These are phyloP conservation scores for Sphaerophoria rueppellii DNA, from an alignment of 2,888 invertebrate genomes.

Conservation along the genomic window DNA sequence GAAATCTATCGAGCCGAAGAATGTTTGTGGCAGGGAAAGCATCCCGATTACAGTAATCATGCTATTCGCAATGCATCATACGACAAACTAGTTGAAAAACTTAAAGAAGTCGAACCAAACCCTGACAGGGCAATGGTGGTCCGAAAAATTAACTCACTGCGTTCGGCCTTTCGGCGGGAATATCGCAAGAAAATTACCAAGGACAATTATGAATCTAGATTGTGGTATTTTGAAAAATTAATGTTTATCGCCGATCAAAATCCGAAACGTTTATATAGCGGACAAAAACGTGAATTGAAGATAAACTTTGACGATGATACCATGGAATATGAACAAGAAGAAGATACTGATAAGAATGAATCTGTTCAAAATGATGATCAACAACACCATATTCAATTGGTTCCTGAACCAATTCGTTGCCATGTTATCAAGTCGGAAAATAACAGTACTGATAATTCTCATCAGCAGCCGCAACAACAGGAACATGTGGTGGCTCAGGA, in stretches of 20 bases:
- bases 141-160: slow-evolving; percentile 80
- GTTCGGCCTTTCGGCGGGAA: slow-evolving; percentile 81
- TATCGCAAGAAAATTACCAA: slow-evolving; percentile 79
- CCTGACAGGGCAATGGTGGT: slow-evolving; percentile 81
- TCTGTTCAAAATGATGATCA: slow-evolving; percentile 18
- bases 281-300: slow-evolving; percentile 77
- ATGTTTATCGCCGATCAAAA: slow-evolving; percentile 81
- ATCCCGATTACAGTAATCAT: slow-evolving; percentile 81
- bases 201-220: slow-evolving; percentile 79
- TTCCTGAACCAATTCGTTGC: slow-evolving; percentile 17
- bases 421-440: slow-evolving; percentile 55
- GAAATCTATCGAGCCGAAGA: slow-evolving; percentile 80
- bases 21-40: slow-evolving; percentile 81
- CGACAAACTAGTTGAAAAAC: slow-evolving; percentile 80
- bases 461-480: slow-evolving; percentile 74
- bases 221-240: slow-evolving; percentile 81
- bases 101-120: slow-evolving; percentile 81
- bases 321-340: slow-evolving; percentile 79
- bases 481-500: slow-evolving; percentile 42
- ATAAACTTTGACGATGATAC: slow-evolving; percentile 80
- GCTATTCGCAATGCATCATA: slow-evolving; percentile 80
- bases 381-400: background rate
- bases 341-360: slow-evolving; percentile 68
- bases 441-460: slow-evolving; percentile 21
- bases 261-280: slow-evolving; percentile 76